These are phyloP conservation scores for Chrysina gloriosa DNA, from an alignment of 2,888 invertebrate genomes.

Conservation along the genomic window DNA sequence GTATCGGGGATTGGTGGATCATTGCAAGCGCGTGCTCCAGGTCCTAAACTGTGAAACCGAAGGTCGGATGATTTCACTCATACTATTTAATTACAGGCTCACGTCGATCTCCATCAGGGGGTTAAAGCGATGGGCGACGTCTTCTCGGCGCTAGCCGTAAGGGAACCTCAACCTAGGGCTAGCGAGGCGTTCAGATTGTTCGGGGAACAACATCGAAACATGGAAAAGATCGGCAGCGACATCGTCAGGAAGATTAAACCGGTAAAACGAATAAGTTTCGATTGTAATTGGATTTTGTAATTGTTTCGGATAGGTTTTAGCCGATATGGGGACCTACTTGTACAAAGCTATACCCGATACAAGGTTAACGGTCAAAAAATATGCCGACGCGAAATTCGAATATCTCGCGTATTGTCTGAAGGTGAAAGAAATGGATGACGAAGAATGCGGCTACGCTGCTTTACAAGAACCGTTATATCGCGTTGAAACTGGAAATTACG, in stretches of 20 bases:
- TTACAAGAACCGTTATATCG: conserved; percentile 96
- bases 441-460: conserved; percentile 93
- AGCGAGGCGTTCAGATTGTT: conserved; percentile 96
- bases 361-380: conserved; percentile 95
- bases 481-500: conserved; percentile 99
- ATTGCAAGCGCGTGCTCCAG: conserved; percentile 83
- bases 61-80: not conserved
- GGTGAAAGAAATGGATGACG: conserved; percentile 99
- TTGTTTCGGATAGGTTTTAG: conserved; percentile 79
- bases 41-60: conserved; percentile 55
- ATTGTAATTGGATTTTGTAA: not conserved
- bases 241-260: conserved; percentile 94
- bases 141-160: conserved; percentile 93
- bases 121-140: conserved; percentile 94
- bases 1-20: conserved; percentile 91
- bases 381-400: conserved; percentile 99
- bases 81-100: conserved; percentile 69
- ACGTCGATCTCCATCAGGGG: conserved; percentile 89
- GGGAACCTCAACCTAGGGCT: conserved; percentile 95
- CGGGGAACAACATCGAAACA: conserved; percentile 91
- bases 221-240: conserved; percentile 90
- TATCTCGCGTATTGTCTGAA: conserved; percentile 99
- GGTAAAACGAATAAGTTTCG: conserved; percentile 66
- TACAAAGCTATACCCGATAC: conserved; percentile 99
- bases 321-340: conserved; percentile 95